Percentiles rank a stretch among this genome's conserved stretches.
phyloP scores from a whole-genome alignment of 2,888 invertebrate species.

The Machimus atricapillus region DNA sequence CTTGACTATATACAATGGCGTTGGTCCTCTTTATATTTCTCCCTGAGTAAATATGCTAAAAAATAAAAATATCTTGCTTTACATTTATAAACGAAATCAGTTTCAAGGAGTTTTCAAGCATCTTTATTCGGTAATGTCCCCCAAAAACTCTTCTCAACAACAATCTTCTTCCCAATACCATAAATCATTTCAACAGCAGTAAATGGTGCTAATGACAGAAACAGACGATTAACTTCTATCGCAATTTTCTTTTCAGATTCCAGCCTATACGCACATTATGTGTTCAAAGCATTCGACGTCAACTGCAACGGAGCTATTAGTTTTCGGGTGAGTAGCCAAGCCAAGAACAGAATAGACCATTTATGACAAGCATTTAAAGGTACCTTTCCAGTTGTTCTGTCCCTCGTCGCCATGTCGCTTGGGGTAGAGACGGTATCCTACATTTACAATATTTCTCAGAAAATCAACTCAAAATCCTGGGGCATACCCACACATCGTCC shows the following conservation, averaged over 20 bases:
- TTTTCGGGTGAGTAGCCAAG: conserved; percentile 82
- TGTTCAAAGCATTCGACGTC: conserved; percentile 98
- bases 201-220: background rate
- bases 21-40: background rate
- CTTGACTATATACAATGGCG: background rate
- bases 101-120: background rate
- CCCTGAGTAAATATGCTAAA: background rate
- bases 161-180: background rate
- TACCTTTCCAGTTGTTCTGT: background rate
- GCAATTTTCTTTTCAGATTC: conserved; percentile 75
- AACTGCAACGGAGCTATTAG: conserved; percentile 97
- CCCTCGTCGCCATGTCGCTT: background rate
- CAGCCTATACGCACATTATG: conserved; percentile 95
- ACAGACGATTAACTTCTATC: background rate
- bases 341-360: background rate
- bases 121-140: background rate
- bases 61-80: background rate
- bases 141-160: background rate
- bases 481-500: background rate
- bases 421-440: background rate
- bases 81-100: background rate
- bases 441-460: background rate
- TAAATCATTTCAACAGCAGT: background rate
- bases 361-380: background rate
- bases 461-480: background rate